Evolutionary conservation across 2,888 invertebrate species (phyloP).

Genomic region (Bellardia pandia): DNA sequence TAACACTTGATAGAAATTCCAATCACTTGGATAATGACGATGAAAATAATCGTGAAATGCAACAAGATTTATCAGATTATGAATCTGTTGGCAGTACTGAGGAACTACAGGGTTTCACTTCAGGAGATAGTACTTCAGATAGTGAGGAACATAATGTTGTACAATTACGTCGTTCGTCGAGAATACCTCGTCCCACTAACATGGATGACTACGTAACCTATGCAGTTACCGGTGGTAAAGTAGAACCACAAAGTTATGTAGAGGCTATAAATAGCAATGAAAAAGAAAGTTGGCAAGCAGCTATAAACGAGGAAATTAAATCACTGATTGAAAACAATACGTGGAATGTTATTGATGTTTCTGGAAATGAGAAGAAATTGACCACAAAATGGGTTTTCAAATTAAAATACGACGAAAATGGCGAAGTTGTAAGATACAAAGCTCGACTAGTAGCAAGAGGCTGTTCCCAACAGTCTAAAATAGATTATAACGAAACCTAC

Average conservation of each 20-base stretch:
- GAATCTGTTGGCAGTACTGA: background rate
- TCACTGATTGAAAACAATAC: slow-evolving; percentile 36
- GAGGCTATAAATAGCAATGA: slow-evolving; percentile 6
- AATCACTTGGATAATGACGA: too few species aligned
- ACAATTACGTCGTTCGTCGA: slow-evolving; percentile 8
- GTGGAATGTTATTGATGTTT: background rate
- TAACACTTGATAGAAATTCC: too few species aligned
- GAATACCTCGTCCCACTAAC: slow-evolving; percentile 6
- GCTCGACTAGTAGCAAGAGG: slow-evolving; percentile 29
- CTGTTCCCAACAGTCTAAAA: slow-evolving; percentile 37
- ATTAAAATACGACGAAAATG: slow-evolving; percentile 18
- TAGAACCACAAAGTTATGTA: slow-evolving; percentile 14
- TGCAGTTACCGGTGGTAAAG: background rate
- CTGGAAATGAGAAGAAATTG: slow-evolving; percentile 14
- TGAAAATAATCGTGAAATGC: too few species aligned
- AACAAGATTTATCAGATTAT: background rate
- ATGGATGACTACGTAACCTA: slow-evolving; percentile 14
- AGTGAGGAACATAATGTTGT: background rate
- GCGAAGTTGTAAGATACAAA: slow-evolving; percentile 7
- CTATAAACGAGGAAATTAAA: slow-evolving; percentile 7
- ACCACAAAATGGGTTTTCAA: slow-evolving; percentile 44
- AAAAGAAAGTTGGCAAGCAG: background rate
- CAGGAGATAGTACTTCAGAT: background rate
- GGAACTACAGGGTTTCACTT: slow-evolving; percentile 12
- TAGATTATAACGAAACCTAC: slow-evolving; percentile 32